phyloP scores from a whole-genome alignment of 2,113 vertebrate genomes.

The Colius striatus region DNA sequence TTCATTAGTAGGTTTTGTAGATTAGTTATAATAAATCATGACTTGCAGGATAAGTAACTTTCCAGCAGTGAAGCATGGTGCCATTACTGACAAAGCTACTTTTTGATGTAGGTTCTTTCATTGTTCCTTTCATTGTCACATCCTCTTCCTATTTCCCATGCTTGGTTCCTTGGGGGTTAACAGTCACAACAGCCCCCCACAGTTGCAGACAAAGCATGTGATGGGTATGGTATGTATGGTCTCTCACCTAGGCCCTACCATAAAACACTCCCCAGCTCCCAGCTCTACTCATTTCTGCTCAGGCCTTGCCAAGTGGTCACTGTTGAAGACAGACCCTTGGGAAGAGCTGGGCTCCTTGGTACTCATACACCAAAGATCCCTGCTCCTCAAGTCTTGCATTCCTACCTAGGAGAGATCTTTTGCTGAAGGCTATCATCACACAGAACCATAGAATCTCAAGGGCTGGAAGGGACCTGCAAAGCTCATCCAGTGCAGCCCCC shows the following conservation, averaged over 20 bases:
- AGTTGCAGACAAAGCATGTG: not conserved
- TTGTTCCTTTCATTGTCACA: not conserved
- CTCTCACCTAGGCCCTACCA: not conserved
- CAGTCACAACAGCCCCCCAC: not conserved
- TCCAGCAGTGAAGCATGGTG: not conserved
- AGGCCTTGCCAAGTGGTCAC: not conserved
- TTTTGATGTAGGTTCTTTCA: not conserved
- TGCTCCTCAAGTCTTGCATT: not conserved
- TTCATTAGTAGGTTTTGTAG: slow-evolving; percentile 3
- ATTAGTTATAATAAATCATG: not conserved
- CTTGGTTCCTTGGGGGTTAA: not conserved
- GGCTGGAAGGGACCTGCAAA: too few relatives aligned
- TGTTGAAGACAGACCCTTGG: not conserved
- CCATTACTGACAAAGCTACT: not conserved
- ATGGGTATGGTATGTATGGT: too few relatives aligned
- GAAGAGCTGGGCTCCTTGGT: not conserved
- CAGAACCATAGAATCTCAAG: too few relatives aligned
- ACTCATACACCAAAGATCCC: not conserved
- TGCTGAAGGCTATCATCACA: not conserved
- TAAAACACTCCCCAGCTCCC: not conserved
- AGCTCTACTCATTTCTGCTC: not conserved
- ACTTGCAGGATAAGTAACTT: not conserved
- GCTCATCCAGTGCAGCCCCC: too few relatives aligned
- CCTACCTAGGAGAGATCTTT: not conserved
- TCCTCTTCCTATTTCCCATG: not conserved